Evolutionary conservation across 2,888 invertebrate genomes (phyloP).

Genomic region (Synergus itoensis): DNA sequence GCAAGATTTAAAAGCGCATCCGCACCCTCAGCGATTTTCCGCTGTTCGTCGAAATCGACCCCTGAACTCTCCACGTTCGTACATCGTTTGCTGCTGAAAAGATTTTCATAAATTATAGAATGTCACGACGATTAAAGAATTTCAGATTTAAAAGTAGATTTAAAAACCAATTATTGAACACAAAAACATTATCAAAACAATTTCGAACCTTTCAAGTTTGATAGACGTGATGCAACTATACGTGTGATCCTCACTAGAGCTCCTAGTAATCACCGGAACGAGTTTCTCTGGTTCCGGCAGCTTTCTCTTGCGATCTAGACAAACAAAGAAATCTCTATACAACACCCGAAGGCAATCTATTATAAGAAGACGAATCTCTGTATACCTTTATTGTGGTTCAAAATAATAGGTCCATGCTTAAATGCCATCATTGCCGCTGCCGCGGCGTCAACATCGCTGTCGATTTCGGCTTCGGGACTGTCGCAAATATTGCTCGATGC

Average conservation of each 20-base stretch:
- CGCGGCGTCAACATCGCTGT: conserved; percentile 83
- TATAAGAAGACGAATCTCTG: background rate
- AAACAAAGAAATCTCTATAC: conserved; percentile 2
- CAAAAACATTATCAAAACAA: background rate
- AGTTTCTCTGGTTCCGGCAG: conserved; percentile 69
- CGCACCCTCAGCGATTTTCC: conserved; percentile 88
- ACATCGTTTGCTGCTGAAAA: conserved; percentile 63
- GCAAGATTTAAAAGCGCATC: conserved; percentile 89
- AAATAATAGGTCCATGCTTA: conserved; percentile 89
- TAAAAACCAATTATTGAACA: background rate
- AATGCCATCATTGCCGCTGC: conserved; percentile 93
- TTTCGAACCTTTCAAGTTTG: conserved; percentile 71
- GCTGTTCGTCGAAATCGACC: conserved; percentile 83
- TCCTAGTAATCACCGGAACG: conserved; percentile 87
- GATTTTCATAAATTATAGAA: background rate
- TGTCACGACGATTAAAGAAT: background rate
- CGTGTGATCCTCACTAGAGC: conserved; percentile 95
- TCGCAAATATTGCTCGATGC: conserved; percentile 78
- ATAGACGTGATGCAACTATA: conserved; percentile 83
- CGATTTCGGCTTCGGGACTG: conserved; percentile 80
- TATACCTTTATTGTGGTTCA: conserved; percentile 76
- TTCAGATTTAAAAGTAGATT: background rate
- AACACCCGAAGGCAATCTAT: background rate
- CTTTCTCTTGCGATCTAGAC: conserved; percentile 73
- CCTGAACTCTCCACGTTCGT: conserved; percentile 65